Evolutionary conservation across 2,888 invertebrate genomes (phyloP), one percentile per base, ranked within the genome.

Genomic region (Halictus quadricinctus): DNA sequence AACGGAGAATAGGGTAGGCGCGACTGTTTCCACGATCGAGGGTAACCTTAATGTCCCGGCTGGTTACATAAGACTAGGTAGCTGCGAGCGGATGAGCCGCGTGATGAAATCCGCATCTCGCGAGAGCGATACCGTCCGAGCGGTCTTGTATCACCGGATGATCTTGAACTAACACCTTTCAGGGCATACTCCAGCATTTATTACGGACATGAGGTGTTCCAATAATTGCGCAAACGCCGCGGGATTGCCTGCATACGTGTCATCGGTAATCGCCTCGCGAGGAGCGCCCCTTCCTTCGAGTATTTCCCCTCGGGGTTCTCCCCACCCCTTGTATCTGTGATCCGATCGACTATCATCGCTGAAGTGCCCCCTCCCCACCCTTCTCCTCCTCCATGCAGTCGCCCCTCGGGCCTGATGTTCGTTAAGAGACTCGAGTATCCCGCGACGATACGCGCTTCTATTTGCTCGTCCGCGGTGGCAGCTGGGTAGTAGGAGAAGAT

Each of bases 121-220:
- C 64, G 83, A 83, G 81, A 84, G 64, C 87, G 90, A 89, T 88
- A 90, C 88, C 89, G 83, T 81, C 80, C 82, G 79, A 79, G 43
- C 77, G 86, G 86, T 90, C 91, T 92, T 91, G 92, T 93, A 93
- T 93, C 90, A 92, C 91, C 88, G 90, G 91, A 90, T 94, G 93
- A 94, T 94, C 93, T 94, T 94, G 93, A 94, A 94, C 93, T 93
- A 94, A 94, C 93, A 94, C 94, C 94, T 94, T 93, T 92, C 93
- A 92, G 93, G 93, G 92, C 92, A 94, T 91, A 92, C 92, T 90
- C 92, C 89, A 86, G 92, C 92, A 93, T 94, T 94, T 94, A 94
- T 94, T 93, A 93, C 92, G 92, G 90, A 91, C 92, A 92, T 89
- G 91, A 91, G 92, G 91, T 93, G 92, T 93, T 94, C 92, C 90